phyloP scores from a whole-genome alignment of 1,140 invertebrate species.

The Aphaenogaster ashmeadi region DNA sequence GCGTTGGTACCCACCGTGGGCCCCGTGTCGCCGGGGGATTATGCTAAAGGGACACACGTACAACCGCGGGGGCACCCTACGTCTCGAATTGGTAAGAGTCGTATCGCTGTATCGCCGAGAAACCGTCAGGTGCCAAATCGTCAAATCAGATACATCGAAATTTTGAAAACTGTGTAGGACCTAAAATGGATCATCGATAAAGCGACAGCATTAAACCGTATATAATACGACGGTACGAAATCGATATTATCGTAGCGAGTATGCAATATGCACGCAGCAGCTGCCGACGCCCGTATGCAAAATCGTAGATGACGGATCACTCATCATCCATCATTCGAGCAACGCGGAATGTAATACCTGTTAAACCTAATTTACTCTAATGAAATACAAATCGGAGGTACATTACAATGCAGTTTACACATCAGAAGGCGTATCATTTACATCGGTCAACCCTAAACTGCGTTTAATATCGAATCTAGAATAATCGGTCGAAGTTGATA shows the following conservation, averaged over 20 bases:
- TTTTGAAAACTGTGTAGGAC: background rate
- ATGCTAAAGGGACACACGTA: constrained; percentile 83
- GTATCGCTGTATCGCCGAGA: constrained; percentile 59
- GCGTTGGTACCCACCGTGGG: constrained; percentile 78
- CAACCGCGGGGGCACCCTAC: constrained; percentile 70
- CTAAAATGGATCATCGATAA: background rate
- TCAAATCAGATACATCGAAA: background rate
- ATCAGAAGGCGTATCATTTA: background rate
- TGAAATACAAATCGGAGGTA: constrained; percentile 45
- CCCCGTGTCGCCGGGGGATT: constrained; percentile 82
- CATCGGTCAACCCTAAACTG: background rate
- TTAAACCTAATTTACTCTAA: constrained; percentile 52
- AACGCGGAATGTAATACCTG: constrained; percentile 41
- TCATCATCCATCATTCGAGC: constrained; percentile 54
- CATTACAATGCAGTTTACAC: constrained; percentile 28
- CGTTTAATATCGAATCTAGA: background rate
- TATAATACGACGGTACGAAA: constrained; percentile 10
- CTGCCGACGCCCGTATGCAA: constrained; percentile 51
- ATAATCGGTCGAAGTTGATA: background rate
- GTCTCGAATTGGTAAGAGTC: constrained; percentile 81
- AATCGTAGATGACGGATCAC: constrained; percentile 55
- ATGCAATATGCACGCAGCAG: constrained; percentile 1
- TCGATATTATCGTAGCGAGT: constrained; percentile 23
- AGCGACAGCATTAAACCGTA: background rate
- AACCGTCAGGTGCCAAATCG: background rate